Conservation (phyloP, 53 echinoderm and acorn worm species). For the Stichopus horrens region DNA sequence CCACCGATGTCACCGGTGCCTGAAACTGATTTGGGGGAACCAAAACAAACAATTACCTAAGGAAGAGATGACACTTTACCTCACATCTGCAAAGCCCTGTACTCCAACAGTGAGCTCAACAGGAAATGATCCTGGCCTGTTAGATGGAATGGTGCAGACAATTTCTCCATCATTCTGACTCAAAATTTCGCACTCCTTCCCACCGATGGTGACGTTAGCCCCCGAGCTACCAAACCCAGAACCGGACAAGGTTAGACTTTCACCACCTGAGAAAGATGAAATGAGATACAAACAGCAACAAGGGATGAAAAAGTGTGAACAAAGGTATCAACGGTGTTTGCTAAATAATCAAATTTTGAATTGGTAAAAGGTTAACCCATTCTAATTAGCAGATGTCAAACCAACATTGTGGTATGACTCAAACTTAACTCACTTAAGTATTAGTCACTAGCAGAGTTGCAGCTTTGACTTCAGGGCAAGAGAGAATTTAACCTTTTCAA, state of each 20-base stretch:
- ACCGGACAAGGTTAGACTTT: constrained; percentile 63
- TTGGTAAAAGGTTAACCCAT: too few species aligned
- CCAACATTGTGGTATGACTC: too few species aligned
- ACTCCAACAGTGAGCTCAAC: constrained; percentile 53
- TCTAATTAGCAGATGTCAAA: too few species aligned
- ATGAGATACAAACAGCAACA: background rate
- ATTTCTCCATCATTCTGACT: constrained; percentile 58
- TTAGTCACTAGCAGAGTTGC: too few species aligned
- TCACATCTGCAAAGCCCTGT: constrained; percentile 71
- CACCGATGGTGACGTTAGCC: constrained; percentile 61
- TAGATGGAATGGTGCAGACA: constrained; percentile 64
- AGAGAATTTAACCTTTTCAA: too few species aligned
- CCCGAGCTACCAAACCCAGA: constrained; percentile 60
- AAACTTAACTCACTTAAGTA: too few species aligned
- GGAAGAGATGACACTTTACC: constrained; percentile 37
- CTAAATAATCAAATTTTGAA: too few species aligned
- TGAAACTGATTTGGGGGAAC: too few species aligned
- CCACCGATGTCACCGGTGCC: too few species aligned
- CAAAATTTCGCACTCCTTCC: constrained; percentile 48
- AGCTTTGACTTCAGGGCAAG: too few species aligned
- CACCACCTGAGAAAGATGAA: constrained; percentile 64
- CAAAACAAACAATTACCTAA: too few species aligned
- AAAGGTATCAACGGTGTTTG: background rate
- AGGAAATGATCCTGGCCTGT: constrained; percentile 55
- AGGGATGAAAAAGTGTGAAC: background rate